phyloP scores from a whole-genome alignment of 2,888 invertebrate species.

The Cantharis rufa region DNA sequence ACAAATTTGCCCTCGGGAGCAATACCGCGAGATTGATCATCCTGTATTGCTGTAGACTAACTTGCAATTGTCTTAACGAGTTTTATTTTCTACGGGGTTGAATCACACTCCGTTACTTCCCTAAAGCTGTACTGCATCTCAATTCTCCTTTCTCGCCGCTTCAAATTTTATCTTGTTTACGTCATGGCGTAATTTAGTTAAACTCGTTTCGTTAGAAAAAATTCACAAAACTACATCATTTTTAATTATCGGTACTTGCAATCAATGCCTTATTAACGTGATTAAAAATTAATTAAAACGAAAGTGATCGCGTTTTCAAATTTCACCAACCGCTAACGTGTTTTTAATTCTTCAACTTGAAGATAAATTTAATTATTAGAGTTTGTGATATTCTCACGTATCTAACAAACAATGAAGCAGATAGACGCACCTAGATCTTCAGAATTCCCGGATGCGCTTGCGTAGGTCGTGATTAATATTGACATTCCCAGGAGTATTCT shows the following conservation, averaged over 20 bases:
- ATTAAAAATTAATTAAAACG: neutral
- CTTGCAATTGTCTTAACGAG: conserved; percentile 37
- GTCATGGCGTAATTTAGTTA: neutral
- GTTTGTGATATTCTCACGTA: conserved; percentile 20
- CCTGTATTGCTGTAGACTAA: conserved; percentile 26
- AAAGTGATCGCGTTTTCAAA: neutral
- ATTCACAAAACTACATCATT: neutral
- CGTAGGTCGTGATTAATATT: conserved; percentile 34
- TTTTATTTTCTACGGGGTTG: conserved; percentile 33
- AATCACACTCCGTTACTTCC: conserved; percentile 23
- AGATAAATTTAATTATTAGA: neutral
- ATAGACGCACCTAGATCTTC: conserved; percentile 26
- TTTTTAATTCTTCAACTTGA: neutral
- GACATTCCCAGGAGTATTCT: conserved; percentile 33
- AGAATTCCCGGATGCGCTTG: conserved; percentile 29
- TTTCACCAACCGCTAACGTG: neutral
- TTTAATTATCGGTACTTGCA: neutral
- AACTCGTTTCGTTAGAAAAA: neutral
- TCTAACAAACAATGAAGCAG: conserved; percentile 26
- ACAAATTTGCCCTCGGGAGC: conserved; percentile 30
- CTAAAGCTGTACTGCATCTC: conserved; percentile 27
- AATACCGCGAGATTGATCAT: conserved; percentile 33
- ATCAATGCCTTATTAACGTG: neutral
- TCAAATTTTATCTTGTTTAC: neutral
- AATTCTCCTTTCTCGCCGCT: conserved; percentile 23